A percentile compares a stretch with the other conserved stretches of the same genome.
These are phyloP conservation scores for Stercorarius parasiticus DNA, from an alignment of 2,113 vertebrate genomes.

Conservation along the genomic window DNA sequence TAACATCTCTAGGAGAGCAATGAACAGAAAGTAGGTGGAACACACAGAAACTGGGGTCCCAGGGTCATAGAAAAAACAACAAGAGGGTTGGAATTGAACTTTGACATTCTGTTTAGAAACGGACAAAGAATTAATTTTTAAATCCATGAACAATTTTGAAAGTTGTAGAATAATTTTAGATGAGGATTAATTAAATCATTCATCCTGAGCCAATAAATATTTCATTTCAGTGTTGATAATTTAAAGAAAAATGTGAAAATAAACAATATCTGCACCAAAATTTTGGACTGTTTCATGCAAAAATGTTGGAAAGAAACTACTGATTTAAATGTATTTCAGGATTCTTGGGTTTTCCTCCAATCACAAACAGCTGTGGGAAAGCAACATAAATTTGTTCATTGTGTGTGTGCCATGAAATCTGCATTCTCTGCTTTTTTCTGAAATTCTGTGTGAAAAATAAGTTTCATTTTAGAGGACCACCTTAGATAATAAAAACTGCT, in stretches of 20 bases:
- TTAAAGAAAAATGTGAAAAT: background rate
- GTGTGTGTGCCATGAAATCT: background rate
- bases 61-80: background rate
- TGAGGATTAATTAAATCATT: background rate
- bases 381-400: background rate
- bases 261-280: background rate
- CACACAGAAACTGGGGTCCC: background rate
- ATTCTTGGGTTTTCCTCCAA: background rate
- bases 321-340: background rate
- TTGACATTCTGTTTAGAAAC: background rate
- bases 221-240: background rate
- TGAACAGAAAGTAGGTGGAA: background rate
- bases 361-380: background rate
- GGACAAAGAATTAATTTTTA: background rate
- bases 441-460: conserved; percentile 10
- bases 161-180: background rate
- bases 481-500: background rate
- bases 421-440: background rate
- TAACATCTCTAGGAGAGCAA: background rate
- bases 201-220: background rate
- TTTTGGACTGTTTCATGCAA: background rate
- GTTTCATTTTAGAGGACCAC: background rate
- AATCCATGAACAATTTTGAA: background rate
- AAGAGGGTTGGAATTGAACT: background rate
- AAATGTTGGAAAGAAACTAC: background rate